Evolutionary conservation across 2,888 invertebrate species (phyloP).

Genomic region (Luffia ferchaultella): DNA sequence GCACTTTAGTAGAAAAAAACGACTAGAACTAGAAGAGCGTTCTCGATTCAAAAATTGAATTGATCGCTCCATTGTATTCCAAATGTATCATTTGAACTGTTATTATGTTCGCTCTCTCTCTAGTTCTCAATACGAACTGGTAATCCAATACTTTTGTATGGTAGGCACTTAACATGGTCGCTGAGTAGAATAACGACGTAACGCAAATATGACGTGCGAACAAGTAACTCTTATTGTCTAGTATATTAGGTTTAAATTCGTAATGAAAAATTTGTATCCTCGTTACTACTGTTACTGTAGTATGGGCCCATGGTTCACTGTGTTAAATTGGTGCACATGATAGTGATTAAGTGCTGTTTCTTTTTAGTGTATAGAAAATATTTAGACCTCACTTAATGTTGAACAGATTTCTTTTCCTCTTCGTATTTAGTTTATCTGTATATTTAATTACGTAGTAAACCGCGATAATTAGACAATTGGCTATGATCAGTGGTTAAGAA

Average conservation of each 20-base stretch:
- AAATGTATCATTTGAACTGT: conserved; percentile 67
- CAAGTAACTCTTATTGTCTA: neutral
- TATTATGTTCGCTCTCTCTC: conserved; percentile 57
- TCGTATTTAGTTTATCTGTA: no score
- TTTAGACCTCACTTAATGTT: no score
- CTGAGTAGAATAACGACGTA: conserved; percentile 18
- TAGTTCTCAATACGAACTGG: conserved; percentile 54
- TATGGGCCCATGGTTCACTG: neutral
- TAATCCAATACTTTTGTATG: conserved; percentile 67
- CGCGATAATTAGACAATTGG: no score
- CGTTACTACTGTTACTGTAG: neutral
- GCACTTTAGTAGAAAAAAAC: conserved; percentile 60
- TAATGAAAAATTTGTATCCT: neutral
- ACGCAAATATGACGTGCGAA: neutral
- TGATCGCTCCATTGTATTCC: conserved; percentile 67
- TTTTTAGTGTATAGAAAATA: neutral
- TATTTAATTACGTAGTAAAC: no score
- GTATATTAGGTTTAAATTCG: neutral
- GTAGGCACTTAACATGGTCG: conserved; percentile 54
- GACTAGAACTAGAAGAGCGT: conserved; percentile 58
- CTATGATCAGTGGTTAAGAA: no score
- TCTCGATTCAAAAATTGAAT: conserved; percentile 67
- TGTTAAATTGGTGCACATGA: neutral
- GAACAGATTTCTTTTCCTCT: no score
- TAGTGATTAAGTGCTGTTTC: neutral